Conservation (phyloP, 2,113 vertebrate species). For the Guaruba guarouba region DNA sequence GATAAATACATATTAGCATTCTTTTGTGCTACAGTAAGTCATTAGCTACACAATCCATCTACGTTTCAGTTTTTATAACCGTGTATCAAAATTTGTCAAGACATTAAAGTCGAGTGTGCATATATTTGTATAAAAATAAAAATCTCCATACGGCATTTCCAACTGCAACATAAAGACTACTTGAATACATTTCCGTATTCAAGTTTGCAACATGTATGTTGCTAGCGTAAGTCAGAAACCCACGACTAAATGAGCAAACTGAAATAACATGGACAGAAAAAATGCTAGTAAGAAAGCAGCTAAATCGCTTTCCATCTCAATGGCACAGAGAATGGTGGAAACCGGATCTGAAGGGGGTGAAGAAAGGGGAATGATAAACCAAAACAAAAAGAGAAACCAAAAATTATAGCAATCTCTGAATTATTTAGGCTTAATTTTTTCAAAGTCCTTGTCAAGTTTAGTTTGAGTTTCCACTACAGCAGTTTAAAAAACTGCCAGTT, state of each 20-base stretch:
- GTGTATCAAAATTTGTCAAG: background rate
- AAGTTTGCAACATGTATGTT: background rate
- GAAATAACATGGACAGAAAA: slow-evolving; percentile 17
- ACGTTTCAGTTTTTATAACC: background rate
- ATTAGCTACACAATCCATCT: background rate
- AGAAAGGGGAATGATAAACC: background rate
- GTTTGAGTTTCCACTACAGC: slow-evolving; percentile 55
- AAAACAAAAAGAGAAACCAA: background rate
- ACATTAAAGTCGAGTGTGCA: background rate
- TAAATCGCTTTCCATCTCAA: slow-evolving; percentile 5
- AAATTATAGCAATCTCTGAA: slow-evolving; percentile 11
- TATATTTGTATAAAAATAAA: background rate
- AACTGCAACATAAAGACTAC: background rate
- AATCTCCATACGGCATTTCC: background rate
- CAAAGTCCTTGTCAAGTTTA: slow-evolving; percentile 53
- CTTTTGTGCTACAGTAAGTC: background rate
- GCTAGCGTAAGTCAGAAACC: slow-evolving; percentile 28
- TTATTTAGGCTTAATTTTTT: slow-evolving; percentile 29
- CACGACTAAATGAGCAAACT: slow-evolving; percentile 1
- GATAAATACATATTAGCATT: background rate
- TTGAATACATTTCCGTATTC: slow-evolving; percentile 10
- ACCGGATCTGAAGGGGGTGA: background rate
- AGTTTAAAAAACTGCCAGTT: slow-evolving; percentile 39
- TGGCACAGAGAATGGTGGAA: slow-evolving; percentile 23
- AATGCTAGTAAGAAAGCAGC: slow-evolving; percentile 1